Percentiles rank a stretch among this genome's conserved stretches.
phyloP scores from a whole-genome alignment of 1,140 invertebrate species.

The Aethina tumida region DNA sequence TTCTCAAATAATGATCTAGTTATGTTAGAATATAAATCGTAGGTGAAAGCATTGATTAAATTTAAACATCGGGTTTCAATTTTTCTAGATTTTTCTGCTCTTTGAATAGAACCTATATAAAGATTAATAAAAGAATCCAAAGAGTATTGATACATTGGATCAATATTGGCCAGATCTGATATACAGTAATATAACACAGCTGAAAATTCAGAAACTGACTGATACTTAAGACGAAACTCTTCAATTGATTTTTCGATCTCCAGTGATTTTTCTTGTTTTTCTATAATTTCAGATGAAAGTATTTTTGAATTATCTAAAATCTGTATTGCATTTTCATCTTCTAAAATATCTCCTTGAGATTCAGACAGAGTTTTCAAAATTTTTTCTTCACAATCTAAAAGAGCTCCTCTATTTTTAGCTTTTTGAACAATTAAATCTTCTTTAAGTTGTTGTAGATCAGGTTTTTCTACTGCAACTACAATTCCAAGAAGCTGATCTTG shows the following conservation, averaged over 20 bases:
- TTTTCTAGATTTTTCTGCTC: conserved; percentile 72
- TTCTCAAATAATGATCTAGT: conserved; percentile 84
- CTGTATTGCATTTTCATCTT: conserved; percentile 84
- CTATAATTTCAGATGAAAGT: conserved; percentile 68
- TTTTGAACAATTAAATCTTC: conserved; percentile 77
- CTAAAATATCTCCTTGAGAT: conserved; percentile 79
- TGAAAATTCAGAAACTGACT: conserved; percentile 75
- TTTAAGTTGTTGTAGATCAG: conserved; percentile 80
- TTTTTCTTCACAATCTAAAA: conserved; percentile 83
- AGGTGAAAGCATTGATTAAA: conserved; percentile 76
- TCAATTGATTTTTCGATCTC: conserved; percentile 58
- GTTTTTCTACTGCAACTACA: conserved; percentile 83
- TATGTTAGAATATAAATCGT: conserved; percentile 81
- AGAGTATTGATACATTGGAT: conserved; percentile 94
- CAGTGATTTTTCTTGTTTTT: conserved; percentile 63
- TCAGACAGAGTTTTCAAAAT: conserved; percentile 82
- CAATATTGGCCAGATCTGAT: conserved; percentile 82
- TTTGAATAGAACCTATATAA: conserved; percentile 80
- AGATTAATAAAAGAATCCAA: conserved; percentile 90
- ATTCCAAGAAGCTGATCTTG: conserved; percentile 82
- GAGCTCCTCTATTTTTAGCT: conserved; percentile 69
- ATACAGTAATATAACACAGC: conserved; percentile 86
- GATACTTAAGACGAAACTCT: conserved; percentile 70
- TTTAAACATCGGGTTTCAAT: conserved; percentile 61
- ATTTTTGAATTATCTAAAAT: conserved; percentile 80